phyloP scores from a whole-genome alignment of 2,888 invertebrate genomes.

The Masnerella sp. region DNA sequence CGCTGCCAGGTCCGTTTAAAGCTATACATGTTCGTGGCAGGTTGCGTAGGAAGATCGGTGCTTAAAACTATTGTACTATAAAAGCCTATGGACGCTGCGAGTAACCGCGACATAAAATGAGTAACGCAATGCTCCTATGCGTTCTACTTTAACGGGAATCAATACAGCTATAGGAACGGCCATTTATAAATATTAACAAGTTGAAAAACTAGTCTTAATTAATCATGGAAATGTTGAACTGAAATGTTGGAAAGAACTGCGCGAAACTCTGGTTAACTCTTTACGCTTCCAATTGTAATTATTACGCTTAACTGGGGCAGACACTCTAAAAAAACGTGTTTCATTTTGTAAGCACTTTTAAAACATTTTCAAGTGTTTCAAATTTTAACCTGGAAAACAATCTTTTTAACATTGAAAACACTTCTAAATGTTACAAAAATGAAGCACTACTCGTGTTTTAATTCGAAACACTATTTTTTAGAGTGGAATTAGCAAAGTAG shows the following conservation, averaged over 20 bases:
- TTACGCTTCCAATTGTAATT: not conserved
- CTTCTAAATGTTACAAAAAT: too few relatives aligned
- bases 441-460: too few relatives aligned
- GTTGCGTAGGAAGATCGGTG: conserved; percentile 58
- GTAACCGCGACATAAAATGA: conserved; percentile 51
- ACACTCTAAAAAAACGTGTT: too few relatives aligned
- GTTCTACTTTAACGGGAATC: conserved; percentile 56
- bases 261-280: conserved; percentile 25
- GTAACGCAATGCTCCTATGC: conserved; percentile 48
- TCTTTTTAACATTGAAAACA: too few relatives aligned
- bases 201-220: conserved; percentile 53
- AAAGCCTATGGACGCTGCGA: conserved; percentile 35
- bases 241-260: conserved; percentile 16
- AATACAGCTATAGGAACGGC: conserved; percentile 44
- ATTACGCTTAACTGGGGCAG: not conserved
- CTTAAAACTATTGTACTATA: conserved; percentile 51
- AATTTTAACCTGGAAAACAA: too few relatives aligned
- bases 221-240: conserved; percentile 50
- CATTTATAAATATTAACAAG: conserved; percentile 52
- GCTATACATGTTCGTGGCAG: conserved; percentile 34
- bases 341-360: too few relatives aligned
- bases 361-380: too few relatives aligned
- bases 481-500: too few relatives aligned
- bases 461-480: too few relatives aligned
- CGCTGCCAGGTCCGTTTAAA: conserved; percentile 32